phyloP scores from a whole-genome alignment of 2,888 invertebrate genomes.

The Horisme vitalbata region DNA sequence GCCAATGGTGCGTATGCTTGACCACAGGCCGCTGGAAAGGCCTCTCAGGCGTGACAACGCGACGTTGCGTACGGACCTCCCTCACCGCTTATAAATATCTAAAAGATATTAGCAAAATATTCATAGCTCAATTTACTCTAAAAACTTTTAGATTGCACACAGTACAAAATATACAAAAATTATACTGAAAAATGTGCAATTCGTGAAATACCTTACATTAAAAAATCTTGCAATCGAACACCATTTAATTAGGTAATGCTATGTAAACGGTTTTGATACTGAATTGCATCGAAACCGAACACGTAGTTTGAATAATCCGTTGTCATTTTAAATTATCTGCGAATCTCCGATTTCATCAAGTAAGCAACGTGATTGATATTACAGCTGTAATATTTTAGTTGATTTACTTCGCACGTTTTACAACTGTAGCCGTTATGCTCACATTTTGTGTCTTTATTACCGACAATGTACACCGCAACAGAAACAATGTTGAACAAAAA shows the following conservation, averaged over 20 bases:
- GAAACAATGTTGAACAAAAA: conserved; percentile 36
- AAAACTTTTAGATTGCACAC: too few relatives aligned
- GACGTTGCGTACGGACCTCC: conserved; percentile 36
- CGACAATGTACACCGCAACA: conserved; percentile 10
- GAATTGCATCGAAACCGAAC: neutral
- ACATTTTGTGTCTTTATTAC: conserved; percentile 18
- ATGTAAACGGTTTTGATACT: too few relatives aligned
- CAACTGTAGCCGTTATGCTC: neutral
- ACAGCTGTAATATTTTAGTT: conserved; percentile 19
- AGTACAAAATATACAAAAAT: too few relatives aligned
- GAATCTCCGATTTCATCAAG: neutral
- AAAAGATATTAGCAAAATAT: conserved; percentile 1
- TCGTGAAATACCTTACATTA: too few relatives aligned
- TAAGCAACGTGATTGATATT: conserved; percentile 18
- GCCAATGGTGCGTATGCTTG: conserved; percentile 67
- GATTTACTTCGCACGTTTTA: conserved; percentile 13
- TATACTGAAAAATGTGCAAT: too few relatives aligned
- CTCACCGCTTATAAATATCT: conserved; percentile 30
- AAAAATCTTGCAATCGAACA: too few relatives aligned
- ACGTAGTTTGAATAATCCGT: too few relatives aligned
- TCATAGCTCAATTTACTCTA: too few relatives aligned
- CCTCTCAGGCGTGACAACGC: conserved; percentile 61
- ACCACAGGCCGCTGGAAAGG: conserved; percentile 40
- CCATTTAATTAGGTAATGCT: too few relatives aligned
- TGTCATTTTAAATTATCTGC: too few relatives aligned